Evolutionary conservation across 1,140 invertebrate genomes (phyloP), one percentile per base, ranked within the genome.

Genomic region (Nymphalis io): DNA sequence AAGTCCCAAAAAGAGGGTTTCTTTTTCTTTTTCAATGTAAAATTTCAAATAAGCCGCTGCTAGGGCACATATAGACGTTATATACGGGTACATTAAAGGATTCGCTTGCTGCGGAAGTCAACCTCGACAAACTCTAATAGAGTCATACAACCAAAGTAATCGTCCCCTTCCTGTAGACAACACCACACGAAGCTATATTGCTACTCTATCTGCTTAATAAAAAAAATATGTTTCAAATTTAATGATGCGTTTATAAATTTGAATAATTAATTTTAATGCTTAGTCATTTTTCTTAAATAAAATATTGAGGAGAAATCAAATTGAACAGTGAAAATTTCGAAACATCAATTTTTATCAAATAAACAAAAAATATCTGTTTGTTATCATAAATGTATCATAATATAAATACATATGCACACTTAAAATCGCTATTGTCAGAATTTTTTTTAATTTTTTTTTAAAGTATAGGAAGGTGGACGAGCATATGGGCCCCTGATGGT

Each of bases 61-160:
- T 70, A 70, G 39, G 63, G 55, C 38, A 60, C 53, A 57, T 58
- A 63, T 70, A 60, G 65, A 60, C 57, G 60, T 44, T 64, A 66
- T 60, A 62, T 72, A 72, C 46, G 61, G 60, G 57, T 68, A 68
- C 66, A 73, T 72, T 68, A 73, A 73, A 51, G 60, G 66, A 73
- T 64, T 73, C 61, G 40, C 60, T 73, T 64, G 64, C 60, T 64
- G 48, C 65, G 71, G 71, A 73, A 68, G 60, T 73, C 66, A 68
- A 68, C 66, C 71, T 73, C 65, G 66, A 65, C 71, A 73, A 73
- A 68, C 53, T 73, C 61, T 68, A 73, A 68, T 73, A 68, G 66
- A 73, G 66, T 73, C 71, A 73, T 73, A 68, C 66, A 68, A 55
- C 66, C 71, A 73, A 68, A 60, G 71, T 65, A 72, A 72, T 60